Evolutionary conservation across 2,113 vertebrate species (phyloP), one percentile per base, ranked within the genome.

Genomic region (Tragulus kanchil): DNA sequence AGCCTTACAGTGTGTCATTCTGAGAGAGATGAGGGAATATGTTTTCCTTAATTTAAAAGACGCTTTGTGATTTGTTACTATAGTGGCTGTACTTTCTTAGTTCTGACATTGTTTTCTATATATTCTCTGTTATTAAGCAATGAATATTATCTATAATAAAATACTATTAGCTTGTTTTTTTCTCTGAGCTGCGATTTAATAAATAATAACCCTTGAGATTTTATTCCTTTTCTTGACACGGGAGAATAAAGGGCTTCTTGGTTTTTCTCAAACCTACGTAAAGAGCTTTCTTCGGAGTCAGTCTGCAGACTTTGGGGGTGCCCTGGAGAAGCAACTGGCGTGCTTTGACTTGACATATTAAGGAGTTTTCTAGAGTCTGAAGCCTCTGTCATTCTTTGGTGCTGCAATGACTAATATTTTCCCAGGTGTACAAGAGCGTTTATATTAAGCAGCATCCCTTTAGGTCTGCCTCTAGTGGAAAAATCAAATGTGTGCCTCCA

Each of bases 1-100:
- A 97, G 75, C 10, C 56, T 54, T 89, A 61, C 13, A 25, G 2
- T 59, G 61, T 11, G 75, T 13, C 11, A 96, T 83, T 98, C 96
- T 97, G 36, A 45, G 64, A 58, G 85, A 94, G 25, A 59, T 90
- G 56, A 95, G 83, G 61, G 1, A 71, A 5, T 69, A 23, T 48
- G 83, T 93, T 92, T 93, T 82, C 36, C 62, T 98, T 59, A 3
- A 58, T 90, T 97, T 95, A 78, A 97, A 93, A 95, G 54, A 1
- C 15, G 6, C 4, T 89, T 97, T 86, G 61, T 10, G 15, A 95
- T 95, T 85, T 94, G 5, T 90, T 71, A 79, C 16, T 79, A 25
- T 50, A 73, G 87, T 75, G 13, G 59, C 15, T 87, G 4, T 82
- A 36, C 2, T 85, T 89, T 79, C 21, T 91, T 84, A 71, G 8